These are phyloP conservation scores for Dinomys branickii DNA, from an alignment of 2,113 vertebrate species.

Conservation along the genomic window DNA sequence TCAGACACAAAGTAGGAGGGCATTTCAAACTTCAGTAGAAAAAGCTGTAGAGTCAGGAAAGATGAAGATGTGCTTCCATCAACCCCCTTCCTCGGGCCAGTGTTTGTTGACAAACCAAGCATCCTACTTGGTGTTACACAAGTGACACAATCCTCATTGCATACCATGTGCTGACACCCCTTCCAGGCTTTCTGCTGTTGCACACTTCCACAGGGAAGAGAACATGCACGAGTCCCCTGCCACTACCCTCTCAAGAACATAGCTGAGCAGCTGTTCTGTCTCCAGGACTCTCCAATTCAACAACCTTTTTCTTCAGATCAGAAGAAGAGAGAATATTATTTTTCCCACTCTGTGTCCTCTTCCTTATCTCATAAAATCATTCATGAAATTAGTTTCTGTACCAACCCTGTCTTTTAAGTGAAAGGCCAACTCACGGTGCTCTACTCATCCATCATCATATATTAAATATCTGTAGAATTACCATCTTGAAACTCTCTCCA, in stretches of 20 bases:
- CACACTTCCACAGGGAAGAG: background rate
- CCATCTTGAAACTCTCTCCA: background rate
- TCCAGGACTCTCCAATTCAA: background rate
- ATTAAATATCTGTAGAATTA: background rate
- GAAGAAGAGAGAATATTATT: background rate
- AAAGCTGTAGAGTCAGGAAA: background rate
- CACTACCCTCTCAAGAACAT: background rate
- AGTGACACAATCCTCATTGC: background rate
- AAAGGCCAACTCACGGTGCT: background rate
- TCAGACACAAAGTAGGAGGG: background rate
- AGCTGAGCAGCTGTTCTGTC: background rate
- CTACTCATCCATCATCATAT: background rate
- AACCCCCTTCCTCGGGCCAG: background rate
- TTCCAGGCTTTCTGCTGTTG: background rate
- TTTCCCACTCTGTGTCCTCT: background rate
- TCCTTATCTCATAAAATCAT: background rate
- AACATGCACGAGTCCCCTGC: background rate
- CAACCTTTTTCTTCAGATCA: background rate
- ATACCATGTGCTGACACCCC: background rate
- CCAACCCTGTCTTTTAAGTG: background rate
- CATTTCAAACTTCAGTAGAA: background rate
- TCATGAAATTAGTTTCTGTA: slow-evolving; percentile 5
- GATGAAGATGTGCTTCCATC: background rate
- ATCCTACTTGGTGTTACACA: background rate
- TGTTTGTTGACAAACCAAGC: background rate